These are phyloP conservation scores for Parauchenoglanis punctatus DNA, from an alignment of 2,797 vertebrate genomes.

Conservation along the genomic window DNA sequence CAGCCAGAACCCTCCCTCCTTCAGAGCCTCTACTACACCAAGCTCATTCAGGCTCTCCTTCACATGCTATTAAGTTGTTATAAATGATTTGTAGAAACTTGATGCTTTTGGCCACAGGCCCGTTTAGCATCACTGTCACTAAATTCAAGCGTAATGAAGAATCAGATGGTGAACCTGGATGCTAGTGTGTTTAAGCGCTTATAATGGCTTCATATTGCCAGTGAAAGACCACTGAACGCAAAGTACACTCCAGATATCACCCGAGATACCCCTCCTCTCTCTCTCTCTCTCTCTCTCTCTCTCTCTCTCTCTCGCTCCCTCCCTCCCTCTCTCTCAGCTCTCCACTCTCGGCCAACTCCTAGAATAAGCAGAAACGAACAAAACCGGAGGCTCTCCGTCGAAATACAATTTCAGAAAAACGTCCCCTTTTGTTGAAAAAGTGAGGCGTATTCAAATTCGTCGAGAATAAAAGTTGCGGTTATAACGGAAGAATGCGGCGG, in stretches of 20 bases:
- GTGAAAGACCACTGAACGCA: not conserved
- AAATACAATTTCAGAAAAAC: slow-evolving; percentile 40
- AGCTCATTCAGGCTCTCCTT: not conserved
- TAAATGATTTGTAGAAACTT: not conserved
- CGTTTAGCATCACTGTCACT: not conserved
- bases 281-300: slow-evolving; percentile 44
- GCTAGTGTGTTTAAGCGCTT: slow-evolving; percentile 1
- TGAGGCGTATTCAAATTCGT: not conserved
- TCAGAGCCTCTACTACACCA: not conserved
- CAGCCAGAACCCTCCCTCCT: not conserved
- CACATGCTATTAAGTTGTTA: not conserved
- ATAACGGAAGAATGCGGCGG: slow-evolving; percentile 29
- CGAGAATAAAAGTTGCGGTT: slow-evolving; percentile 58
- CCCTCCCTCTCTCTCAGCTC: slow-evolving; percentile 63
- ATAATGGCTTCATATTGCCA: not conserved
- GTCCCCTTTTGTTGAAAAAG: slow-evolving; percentile 4
- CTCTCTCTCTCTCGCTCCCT: not conserved
- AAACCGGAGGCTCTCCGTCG: slow-evolving; percentile 56
- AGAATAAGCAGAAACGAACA: slow-evolving; percentile 62
- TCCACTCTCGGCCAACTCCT: slow-evolving; percentile 60
- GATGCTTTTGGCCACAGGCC: slow-evolving; percentile 14
- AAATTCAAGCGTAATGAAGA: not conserved
- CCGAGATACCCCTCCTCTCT: no score
- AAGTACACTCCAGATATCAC: not conserved
- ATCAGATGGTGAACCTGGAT: not conserved